These are phyloP conservation scores for Sternotherus odoratus DNA, from an alignment of 2,797 vertebrate species.

Conservation along the genomic window DNA sequence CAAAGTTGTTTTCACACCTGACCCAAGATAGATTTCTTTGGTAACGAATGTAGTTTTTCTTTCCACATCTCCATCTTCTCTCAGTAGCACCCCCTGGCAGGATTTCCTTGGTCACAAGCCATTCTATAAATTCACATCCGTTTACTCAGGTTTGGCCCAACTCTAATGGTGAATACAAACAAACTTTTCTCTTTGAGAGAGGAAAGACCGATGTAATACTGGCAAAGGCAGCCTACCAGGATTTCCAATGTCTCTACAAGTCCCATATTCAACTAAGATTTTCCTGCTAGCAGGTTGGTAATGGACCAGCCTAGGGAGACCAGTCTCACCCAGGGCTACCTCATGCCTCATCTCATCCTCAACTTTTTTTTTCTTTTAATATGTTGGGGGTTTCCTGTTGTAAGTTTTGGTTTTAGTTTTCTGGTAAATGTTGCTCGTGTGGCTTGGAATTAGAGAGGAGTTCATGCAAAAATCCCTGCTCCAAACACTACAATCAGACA, in stretches of 20 bases:
- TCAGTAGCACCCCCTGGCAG: constrained; percentile 32
- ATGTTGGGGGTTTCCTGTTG: neutral
- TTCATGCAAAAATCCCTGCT: constrained; percentile 1
- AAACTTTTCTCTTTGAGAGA: constrained; percentile 61
- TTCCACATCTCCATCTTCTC: constrained; percentile 38
- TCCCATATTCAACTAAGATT: constrained; percentile 31
- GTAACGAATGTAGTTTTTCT: constrained; percentile 63
- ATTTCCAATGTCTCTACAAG: constrained; percentile 42
- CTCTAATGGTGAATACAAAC: constrained; percentile 49
- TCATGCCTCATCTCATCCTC: neutral
- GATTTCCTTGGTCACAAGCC: constrained; percentile 50
- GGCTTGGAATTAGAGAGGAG: constrained; percentile 7
- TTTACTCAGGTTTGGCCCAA: constrained; percentile 62
- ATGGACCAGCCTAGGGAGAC: constrained; percentile 33
- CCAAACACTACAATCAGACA: neutral
- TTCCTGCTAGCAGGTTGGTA: constrained; percentile 19
- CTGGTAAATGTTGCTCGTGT: accelerated
- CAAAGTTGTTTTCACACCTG: constrained; percentile 48
- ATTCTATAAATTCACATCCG: constrained; percentile 54
- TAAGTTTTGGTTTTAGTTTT: neutral
- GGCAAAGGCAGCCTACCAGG: constrained; percentile 55
- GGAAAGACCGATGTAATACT: constrained; percentile 31
- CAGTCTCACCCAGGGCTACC: neutral
- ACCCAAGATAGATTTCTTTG: constrained; percentile 56
- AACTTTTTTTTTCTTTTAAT: neutral